A percentile compares a stretch with the other conserved stretches of the same genome.
These are phyloP conservation scores for Novumbra hubbsi DNA, from an alignment of 2,797 vertebrate species.

Conservation along the genomic window DNA sequence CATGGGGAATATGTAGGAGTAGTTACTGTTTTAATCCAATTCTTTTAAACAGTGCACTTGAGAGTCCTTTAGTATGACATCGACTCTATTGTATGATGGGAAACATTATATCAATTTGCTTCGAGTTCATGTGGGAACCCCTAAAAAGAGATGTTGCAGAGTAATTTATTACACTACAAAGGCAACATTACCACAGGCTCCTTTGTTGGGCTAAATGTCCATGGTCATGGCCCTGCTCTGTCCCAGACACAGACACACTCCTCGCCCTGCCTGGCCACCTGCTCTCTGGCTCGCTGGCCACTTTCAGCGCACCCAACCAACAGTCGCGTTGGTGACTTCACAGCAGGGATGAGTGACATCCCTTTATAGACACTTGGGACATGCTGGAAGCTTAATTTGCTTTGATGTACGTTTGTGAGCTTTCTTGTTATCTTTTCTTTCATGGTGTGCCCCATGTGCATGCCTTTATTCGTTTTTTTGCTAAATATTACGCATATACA, in stretches of 20 bases:
- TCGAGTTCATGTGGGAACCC: slow-evolving; percentile 19
- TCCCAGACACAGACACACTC: slow-evolving; percentile 2
- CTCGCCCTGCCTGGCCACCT: slow-evolving; percentile 15
- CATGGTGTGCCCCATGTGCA: no score
- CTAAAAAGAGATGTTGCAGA: slow-evolving; percentile 12
- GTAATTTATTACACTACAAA: slow-evolving; percentile 11
- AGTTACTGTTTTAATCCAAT: not conserved
- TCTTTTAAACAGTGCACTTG: slow-evolving; percentile 14
- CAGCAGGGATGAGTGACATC: slow-evolving; percentile 30
- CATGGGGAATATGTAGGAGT: not conserved
- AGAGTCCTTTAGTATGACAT: slow-evolving; percentile 16
- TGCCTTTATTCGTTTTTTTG: no score
- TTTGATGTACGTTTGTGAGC: no score
- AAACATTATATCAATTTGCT: slow-evolving; percentile 24
- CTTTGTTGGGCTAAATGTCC: slow-evolving; percentile 30
- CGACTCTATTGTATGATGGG: slow-evolving; percentile 23
- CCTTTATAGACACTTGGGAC: slow-evolving; percentile 8
- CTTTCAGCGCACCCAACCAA: slow-evolving; percentile 28
- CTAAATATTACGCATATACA: no score
- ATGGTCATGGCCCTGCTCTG: slow-evolving; percentile 1
- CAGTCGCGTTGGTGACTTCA: slow-evolving; percentile 41
- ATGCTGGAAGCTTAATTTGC: no score
- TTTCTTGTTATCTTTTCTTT: no score
- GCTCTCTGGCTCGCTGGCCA: slow-evolving; percentile 14
- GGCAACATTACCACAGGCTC: not conserved